Evolutionary conservation across 2,888 invertebrate genomes (phyloP), one percentile per base, ranked within the genome.

Genomic region (Acleris literana): DNA sequence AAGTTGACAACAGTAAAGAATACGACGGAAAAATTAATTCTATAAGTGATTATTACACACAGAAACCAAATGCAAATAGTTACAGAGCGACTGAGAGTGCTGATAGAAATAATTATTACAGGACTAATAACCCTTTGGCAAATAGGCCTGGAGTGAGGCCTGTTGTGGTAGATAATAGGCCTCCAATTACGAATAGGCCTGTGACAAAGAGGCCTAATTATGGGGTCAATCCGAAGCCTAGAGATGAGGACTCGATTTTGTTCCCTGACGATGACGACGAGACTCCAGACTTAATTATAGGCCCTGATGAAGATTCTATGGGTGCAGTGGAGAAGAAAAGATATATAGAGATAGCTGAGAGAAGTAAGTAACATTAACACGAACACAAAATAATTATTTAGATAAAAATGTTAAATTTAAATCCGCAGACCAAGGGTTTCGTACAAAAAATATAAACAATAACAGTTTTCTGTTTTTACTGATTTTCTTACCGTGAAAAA

Each of bases 291-390:
- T 68, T 88, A 0, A 73, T 83, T 11, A 72, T 83, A 0, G 91
- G 88, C 0, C 84, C 83, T 0, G 82, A 89, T 73, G 90, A 87
- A 66, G 89, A 89, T 65, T 81, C 75, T 1, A 89, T 90, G 88
- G 80, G 75, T 4, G 78, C 78, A 0, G 75, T 71, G 0, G 85
- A 90, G 48, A 87, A 82, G 68, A 82, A 82, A 43, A 74, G 83
- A 52, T 85, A 84, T 16, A 72, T 81, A 0, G 83, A 87, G n/a
- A 57, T 86, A 3, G 80, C 86, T 33, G 91, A 91, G 44, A 80
- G 74, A 68, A 88, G 91, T 91, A 70, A 87, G 90, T 86, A 13
- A 20, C 7, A 4, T 6, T 49, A 49, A 49, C 3, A 33, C 11
- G 11, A 11, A 11, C 2, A 2, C 25, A 0, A 25, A 5, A 17